Evolutionary conservation across 2,888 invertebrate species (phyloP), one percentile per base, ranked within the genome.

Genomic region (Flexamia atlantica): DNA sequence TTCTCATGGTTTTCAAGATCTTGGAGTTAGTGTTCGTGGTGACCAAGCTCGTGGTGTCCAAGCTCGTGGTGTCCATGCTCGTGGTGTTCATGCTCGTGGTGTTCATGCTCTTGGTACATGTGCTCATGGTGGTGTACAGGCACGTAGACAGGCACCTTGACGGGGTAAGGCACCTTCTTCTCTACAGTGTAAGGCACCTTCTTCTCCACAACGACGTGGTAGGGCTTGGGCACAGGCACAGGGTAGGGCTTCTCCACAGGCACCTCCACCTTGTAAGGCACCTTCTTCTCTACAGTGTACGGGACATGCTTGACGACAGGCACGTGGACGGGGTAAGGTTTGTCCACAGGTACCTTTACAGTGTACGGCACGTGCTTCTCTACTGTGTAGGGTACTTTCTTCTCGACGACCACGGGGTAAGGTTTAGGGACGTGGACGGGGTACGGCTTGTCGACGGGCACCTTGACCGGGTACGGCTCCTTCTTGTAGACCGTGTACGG

Each of bases 401-500:
- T 76, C 74, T 76, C 74, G 40, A 76, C 74, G 42, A 46, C 46
- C 74, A 76, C 74, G 46, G 23, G 74, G 46, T 76, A 76, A 46
- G 74, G 74, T 40, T 76, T 42, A 46, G 74, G 74, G 46, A 76
- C 74, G 46, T 76, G 46, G 42, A 76, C 74, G 14, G 74, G 23
- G 46, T 76, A 76, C 74, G 74, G 74, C 46, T 76, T 76, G 74
- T 76, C 74, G 46, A 76, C 74, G 17, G 23, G 12, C 74, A 46
- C 74, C 74, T 76, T 28, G 74, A 76, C 74, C 42, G 74, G 42
- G 46, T 46, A 76, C 74, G 74, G 74, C 74, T 46, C 46, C 74
- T 76, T 76, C 74, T 76, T 76, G 74, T 76, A 76, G 40, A 76
- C 74, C 50, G 74, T 76, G 74, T 76, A 76, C 42, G 74, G 74